Conservation (phyloP, 2,113 vertebrate species). For the Tychaedon coryphoeus region DNA sequence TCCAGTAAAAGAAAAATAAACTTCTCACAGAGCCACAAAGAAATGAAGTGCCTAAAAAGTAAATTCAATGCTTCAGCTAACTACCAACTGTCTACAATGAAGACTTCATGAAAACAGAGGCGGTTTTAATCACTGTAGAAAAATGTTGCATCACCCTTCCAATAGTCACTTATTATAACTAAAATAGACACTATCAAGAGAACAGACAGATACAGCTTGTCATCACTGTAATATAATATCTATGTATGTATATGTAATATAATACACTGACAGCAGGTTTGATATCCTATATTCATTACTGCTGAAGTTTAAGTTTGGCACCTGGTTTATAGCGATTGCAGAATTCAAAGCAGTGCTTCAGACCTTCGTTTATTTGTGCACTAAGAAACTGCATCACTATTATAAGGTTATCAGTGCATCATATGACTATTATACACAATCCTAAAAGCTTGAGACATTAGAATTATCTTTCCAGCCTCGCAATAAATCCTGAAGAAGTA, state of each 20-base stretch:
- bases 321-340: not conserved
- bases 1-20: not conserved
- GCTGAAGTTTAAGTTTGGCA: not conserved
- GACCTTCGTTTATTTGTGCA: not conserved
- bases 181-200: not conserved
- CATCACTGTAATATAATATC: not conserved
- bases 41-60: not conserved
- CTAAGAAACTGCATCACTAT: not conserved
- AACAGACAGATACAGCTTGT: not conserved
- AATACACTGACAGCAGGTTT: not conserved
- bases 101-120: not conserved
- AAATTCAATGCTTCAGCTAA: not conserved
- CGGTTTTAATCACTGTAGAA: not conserved
- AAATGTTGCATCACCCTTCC: not conserved
- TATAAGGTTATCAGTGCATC: not conserved
- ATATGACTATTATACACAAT: not conserved
- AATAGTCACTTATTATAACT: not conserved
- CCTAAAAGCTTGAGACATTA: not conserved
- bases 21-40: not conserved
- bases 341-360: not conserved
- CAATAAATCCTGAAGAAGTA: not conserved
- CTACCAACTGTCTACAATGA: not conserved
- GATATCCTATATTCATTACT: not conserved
- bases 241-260: no score
- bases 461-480: not conserved